Percentiles rank a stretch among this genome's conserved stretches.
phyloP scores from a whole-genome alignment of 2,113 vertebrate genomes.

The Notothenia coriiceps region DNA sequence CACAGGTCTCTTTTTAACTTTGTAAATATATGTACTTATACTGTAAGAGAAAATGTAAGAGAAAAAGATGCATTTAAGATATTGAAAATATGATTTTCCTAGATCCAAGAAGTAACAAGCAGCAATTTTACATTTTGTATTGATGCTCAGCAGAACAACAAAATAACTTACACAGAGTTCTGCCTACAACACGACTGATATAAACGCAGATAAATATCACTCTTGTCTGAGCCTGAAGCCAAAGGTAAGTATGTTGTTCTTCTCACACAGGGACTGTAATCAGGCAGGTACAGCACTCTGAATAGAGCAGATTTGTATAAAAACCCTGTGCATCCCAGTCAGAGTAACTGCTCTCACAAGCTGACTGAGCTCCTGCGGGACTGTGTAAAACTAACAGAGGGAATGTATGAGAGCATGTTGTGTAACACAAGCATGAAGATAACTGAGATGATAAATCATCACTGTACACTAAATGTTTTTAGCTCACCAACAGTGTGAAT shows the following conservation, averaged over 20 bases:
- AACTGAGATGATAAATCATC: background rate
- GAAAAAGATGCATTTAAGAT: background rate
- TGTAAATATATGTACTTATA: background rate
- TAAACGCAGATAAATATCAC: background rate
- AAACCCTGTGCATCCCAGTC: too few relatives aligned
- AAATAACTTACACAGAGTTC: background rate
- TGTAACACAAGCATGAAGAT: constrained; percentile 9
- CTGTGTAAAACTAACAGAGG: constrained; percentile 44
- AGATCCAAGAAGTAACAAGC: background rate
- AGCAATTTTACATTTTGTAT: background rate
- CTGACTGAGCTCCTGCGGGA: constrained; percentile 37
- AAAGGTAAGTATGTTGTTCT: constrained; percentile 12
- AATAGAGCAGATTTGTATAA: too few relatives aligned
- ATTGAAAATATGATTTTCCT: background rate
- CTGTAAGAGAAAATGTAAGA: background rate
- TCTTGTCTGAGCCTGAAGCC: background rate
- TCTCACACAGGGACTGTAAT: constrained; percentile 19
- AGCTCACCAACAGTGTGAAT: background rate
- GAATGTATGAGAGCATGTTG: background rate
- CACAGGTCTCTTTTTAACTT: background rate
- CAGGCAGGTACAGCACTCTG: background rate
- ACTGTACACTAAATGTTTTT: background rate
- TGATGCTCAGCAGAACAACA: background rate
- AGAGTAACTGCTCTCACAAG: constrained; percentile 28
- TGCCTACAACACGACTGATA: background rate